A percentile compares a stretch with the other conserved stretches of the same genome.
These are phyloP conservation scores for Andrena chrysosceles DNA, from an alignment of 2,888 invertebrate genomes.

Conservation along the genomic window DNA sequence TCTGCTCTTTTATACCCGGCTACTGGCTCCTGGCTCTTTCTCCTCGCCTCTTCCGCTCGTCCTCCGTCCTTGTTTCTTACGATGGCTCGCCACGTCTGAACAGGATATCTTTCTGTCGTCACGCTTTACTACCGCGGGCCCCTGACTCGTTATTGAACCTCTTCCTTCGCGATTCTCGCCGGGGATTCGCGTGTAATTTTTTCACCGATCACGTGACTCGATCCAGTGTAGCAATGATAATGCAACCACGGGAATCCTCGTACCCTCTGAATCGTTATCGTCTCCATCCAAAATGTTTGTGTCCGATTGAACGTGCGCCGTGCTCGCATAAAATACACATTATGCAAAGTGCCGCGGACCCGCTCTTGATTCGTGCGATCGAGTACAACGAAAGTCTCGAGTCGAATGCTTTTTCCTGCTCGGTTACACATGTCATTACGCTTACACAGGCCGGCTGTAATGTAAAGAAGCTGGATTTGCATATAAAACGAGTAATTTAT, in stretches of 20 bases:
- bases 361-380: slow-evolving; percentile 48
- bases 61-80: slow-evolving; percentile 43
- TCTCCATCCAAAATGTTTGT: slow-evolving; percentile 3
- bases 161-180: slow-evolving; percentile 28
- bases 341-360: slow-evolving; percentile 40
- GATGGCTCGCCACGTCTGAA: slow-evolving; percentile 34
- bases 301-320: not conserved
- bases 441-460: slow-evolving; percentile 28
- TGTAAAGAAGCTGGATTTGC: slow-evolving; percentile 57
- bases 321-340: slow-evolving; percentile 49
- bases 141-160: slow-evolving; percentile 32
- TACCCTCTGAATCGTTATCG: slow-evolving; percentile 20
- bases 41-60: slow-evolving; percentile 30
- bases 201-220: slow-evolving; percentile 6
- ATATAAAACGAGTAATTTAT: slow-evolving; percentile 68
- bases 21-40: slow-evolving; percentile 47
- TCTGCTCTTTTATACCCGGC: slow-evolving; percentile 50
- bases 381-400: slow-evolving; percentile 30
- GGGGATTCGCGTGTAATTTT: not conserved
- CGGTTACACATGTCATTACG: slow-evolving; percentile 59
- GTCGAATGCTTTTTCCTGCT: slow-evolving; percentile 39
- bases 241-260: not conserved
- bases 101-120: slow-evolving; percentile 45
- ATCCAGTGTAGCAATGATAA: slow-evolving; percentile 6
- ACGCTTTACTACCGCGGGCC: slow-evolving; percentile 37